Percentiles rank a stretch among this genome's conserved stretches.
Evolutionary conservation across 2,888 invertebrate species (phyloP).

Genomic region (Eulithis prunata): DNA sequence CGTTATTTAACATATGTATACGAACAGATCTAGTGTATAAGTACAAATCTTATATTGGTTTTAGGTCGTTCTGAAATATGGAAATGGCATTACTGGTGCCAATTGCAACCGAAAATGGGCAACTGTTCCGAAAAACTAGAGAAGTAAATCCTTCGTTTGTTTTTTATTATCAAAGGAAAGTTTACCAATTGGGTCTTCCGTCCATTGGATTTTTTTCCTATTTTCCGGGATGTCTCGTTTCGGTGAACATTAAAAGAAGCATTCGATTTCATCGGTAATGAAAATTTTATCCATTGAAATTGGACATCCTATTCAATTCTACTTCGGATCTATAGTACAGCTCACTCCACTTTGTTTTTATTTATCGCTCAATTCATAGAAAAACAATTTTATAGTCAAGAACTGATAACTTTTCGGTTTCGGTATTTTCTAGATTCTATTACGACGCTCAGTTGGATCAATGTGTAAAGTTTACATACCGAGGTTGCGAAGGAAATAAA

Average conservation of each 20-base stretch:
- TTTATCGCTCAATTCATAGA: conserved; percentile 9
- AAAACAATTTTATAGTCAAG: conserved; percentile 17
- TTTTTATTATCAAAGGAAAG: conserved; percentile 24
- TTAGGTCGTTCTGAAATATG: conserved; percentile 52
- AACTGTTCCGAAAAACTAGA: conserved; percentile 45
- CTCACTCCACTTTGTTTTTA: conserved; percentile 12
- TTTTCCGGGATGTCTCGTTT: conserved; percentile 40
- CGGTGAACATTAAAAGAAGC: conserved; percentile 40
- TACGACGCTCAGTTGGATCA: conserved; percentile 57
- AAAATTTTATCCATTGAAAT: conserved; percentile 40
- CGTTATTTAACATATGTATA: conserved; percentile 6
- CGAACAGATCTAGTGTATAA: neutral
- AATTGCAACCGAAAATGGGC: conserved; percentile 58
- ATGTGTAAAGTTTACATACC: conserved; percentile 56
- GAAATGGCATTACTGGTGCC: conserved; percentile 69
- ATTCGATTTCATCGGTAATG: conserved; percentile 41
- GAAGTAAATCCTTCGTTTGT: conserved; percentile 43
- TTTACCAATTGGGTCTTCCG: conserved; percentile 31
- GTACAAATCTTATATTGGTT: conserved; percentile 24
- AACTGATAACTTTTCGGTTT: neutral
- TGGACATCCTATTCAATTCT: conserved; percentile 31
- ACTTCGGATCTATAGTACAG: conserved; percentile 28
- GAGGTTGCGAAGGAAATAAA: conserved; percentile 62
- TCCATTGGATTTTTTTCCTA: conserved; percentile 35
- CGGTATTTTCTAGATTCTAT: conserved; percentile 54